Evolutionary conservation across 64 coral and sea anemone species (phyloP), one percentile per base, ranked within the genome.

Genomic region (Stylophora pistillata): DNA sequence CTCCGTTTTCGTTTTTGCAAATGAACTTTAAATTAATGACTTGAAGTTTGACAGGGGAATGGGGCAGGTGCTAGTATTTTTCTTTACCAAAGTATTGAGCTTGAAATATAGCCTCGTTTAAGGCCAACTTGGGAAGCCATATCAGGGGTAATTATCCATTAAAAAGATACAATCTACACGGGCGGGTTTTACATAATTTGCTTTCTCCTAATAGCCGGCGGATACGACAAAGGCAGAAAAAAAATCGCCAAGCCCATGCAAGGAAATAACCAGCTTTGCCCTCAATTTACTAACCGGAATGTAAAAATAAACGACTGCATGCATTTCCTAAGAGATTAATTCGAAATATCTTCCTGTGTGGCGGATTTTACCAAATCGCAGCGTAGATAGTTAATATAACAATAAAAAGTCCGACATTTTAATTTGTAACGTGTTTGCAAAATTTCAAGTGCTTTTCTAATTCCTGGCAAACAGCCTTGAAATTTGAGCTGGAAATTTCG

Each of bases 401-500:
- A 69, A 84, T 70, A 37, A 70, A 70, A 25, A 52, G 33, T 62
- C 21, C 80, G 26, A 25, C 31, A 84, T 84, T 84, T 62, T 53
- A 84, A 37, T 82, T 62, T 78, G 58, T 82, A 62, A 64, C 77
- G 47, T 64, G 78, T 82, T 82, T 63, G 78, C 21, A 82, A 82
- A 82, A 59, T 82, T 82, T 82, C 78, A 82, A 64, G 58, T 62
- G 58, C 78, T 30, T 64, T 62, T 82, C 58, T 64, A 33, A 5
- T 68, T 41, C 32, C 69, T 84, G 80, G 80, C 61, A 84, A 84
- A 84, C 23, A 82, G 79, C 79, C 79, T 84, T 84, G 20, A 68
- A 84, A 41, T 56, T 78, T 78, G 20, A 78, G 56, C 53, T 78
- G 33, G 53, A 15, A 15, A 68, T 60, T 68, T 70, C 52, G 32